A percentile compares a stretch with the other conserved stretches of the same genome.
Conservation (phyloP, 2,888 invertebrate genomes). For the Allacma fusca region DNA sequence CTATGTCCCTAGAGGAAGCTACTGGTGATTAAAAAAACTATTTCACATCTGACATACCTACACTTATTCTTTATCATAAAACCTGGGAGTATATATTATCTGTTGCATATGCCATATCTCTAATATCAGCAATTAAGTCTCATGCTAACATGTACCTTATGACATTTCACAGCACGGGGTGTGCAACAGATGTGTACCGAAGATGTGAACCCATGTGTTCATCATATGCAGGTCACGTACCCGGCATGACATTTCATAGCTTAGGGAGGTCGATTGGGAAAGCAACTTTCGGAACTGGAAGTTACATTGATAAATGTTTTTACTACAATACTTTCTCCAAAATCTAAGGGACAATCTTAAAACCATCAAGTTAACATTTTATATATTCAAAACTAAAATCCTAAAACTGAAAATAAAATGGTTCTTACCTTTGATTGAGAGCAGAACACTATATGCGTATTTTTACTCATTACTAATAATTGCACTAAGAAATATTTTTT, state of each 20-base stretch:
- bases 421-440: no score
- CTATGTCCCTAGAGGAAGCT: constrained; percentile 27
- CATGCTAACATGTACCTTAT: no score
- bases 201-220: constrained; percentile 28
- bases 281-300: constrained; percentile 33
- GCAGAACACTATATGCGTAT: no score
- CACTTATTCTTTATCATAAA: no score
- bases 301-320: constrained; percentile 39
- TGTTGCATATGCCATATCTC: no score
- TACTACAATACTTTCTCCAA: constrained; percentile 32
- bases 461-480: no score
- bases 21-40: constrained; percentile 10
- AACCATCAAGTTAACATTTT: no score
- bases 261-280: constrained; percentile 27
- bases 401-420: no score
- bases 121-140: no score
- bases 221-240: constrained; percentile 33
- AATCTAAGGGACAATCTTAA: background rate
- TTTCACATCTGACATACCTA: constrained; percentile 2
- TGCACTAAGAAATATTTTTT: no score
- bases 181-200: constrained; percentile 23
- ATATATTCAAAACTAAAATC: no score
- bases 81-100: no score
- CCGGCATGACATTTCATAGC: background rate
- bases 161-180: constrained; percentile 9